phyloP scores from a whole-genome alignment of 1,140 invertebrate species.

The Drosophila murphyi region DNA sequence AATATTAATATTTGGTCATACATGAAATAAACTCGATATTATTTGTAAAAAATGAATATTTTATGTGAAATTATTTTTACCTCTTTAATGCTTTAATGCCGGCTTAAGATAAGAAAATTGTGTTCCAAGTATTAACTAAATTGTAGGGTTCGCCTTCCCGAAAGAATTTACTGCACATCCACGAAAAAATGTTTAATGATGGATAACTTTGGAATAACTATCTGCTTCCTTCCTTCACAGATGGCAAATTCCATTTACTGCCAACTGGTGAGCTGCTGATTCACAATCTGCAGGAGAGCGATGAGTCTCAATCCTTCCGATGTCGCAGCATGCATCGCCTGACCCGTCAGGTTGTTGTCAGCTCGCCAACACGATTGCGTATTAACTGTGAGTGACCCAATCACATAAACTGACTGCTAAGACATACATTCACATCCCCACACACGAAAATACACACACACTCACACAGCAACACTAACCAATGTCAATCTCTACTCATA shows the following conservation, averaged over 20 bases:
- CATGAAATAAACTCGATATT: too few relatives aligned
- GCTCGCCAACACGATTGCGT: slow-evolving; percentile 89
- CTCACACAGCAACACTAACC: slow-evolving; percentile 44
- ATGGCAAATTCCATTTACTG: slow-evolving; percentile 92
- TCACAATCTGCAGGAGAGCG: slow-evolving; percentile 90
- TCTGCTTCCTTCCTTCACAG: slow-evolving; percentile 85
- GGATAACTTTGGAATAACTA: not conserved
- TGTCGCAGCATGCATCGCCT: slow-evolving; percentile 92
- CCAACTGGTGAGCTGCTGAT: slow-evolving; percentile 92
- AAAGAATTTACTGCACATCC: too few relatives aligned
- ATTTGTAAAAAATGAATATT: too few relatives aligned
- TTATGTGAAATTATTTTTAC: too few relatives aligned
- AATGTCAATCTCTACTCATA: slow-evolving; percentile 61
- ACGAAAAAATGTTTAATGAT: not conserved
- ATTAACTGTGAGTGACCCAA: slow-evolving; percentile 87
- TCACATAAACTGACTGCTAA: slow-evolving; percentile 6
- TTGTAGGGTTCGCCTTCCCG: too few relatives aligned
- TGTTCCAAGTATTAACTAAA: too few relatives aligned
- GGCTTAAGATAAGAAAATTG: too few relatives aligned
- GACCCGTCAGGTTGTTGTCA: slow-evolving; percentile 90
- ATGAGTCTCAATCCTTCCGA: slow-evolving; percentile 90
- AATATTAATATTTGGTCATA: too few relatives aligned
- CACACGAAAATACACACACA: slow-evolving; percentile 10
- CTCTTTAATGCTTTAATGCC: too few relatives aligned
- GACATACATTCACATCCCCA: slow-evolving; percentile 39